phyloP scores from a whole-genome alignment of 2,888 invertebrate species.

The Stenurella melanura region DNA sequence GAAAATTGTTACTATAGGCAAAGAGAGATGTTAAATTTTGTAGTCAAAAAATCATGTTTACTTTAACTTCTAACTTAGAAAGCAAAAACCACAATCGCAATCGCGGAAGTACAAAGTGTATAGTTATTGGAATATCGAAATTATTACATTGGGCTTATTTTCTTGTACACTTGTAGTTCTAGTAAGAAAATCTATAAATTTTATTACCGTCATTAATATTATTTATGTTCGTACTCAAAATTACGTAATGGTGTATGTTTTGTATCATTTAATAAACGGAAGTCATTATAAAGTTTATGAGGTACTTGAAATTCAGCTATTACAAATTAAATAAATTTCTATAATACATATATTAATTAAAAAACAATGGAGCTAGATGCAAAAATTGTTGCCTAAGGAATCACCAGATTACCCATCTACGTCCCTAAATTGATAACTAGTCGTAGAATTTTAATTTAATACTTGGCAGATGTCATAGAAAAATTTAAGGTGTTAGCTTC shows the following conservation, averaged over 20 bases:
- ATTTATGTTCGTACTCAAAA: constrained; percentile 17
- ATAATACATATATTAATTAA: too few relatives aligned
- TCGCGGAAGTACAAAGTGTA: not conserved
- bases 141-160: not conserved
- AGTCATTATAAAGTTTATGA: constrained; percentile 31
- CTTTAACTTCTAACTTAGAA: not conserved
- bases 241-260: constrained; percentile 31
- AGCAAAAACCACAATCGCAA: not conserved
- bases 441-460: too few relatives aligned
- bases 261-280: constrained; percentile 29
- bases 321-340: too few relatives aligned
- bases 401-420: too few relatives aligned
- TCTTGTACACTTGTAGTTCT: not conserved
- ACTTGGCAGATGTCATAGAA: too few relatives aligned
- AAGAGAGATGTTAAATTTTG: too few relatives aligned
- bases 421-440: too few relatives aligned
- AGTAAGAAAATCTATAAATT: not conserved
- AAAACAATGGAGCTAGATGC: too few relatives aligned
- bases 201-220: constrained; percentile 28
- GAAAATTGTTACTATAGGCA: too few relatives aligned
- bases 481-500: too few relatives aligned
- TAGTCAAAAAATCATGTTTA: too few relatives aligned
- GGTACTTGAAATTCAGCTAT: not conserved
- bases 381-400: too few relatives aligned
- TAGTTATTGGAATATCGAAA: not conserved